Base-by-base conservation (phyloP, 2,113 vertebrate genomes). In the Channa argus region DNA sequence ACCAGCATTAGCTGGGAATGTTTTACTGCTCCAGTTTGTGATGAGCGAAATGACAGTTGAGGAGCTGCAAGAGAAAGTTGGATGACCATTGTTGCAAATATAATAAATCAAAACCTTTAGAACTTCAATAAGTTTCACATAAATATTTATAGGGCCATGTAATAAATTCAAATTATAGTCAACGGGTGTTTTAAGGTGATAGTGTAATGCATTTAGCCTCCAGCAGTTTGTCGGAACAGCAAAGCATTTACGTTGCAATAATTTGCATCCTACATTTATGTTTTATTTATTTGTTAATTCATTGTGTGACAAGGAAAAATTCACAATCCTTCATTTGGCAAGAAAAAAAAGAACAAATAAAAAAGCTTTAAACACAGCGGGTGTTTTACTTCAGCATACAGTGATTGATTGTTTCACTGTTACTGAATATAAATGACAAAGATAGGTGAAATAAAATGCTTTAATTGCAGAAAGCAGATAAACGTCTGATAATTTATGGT, bases 331-430 rank as follows among this genome's bases (percentile, higher is more conserved):
- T 24, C 7, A 0, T 71, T 79, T 37, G 33, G 43, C 63, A 53
- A 36, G 12, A 53, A 24, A 49, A 0, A 37, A 5, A 34, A 4
- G 2, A 15, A 55, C 8, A 14, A 59, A 49, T 2, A 38, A 5
- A 43, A 54, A 13, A 3, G 8, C 47, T 53, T 63, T 69, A 14
- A 60, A 44, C 2, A 2, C 58, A 69, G 45, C 12, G 3, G 46
- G 14, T 73, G 68, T 63, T 67, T 77, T 6, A 54, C 63, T 74
- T 43, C 54, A 66, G 45, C 14, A 44, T 36, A 45, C 43, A 52
- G 36, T 59, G 68, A 83, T 74, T 66, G 77, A 84, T 72, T 71
- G 58, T 34, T 64, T 68, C 7, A 9, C 43, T 72, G 15, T 75
- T 11, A 53, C n/a, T 52, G 63, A 69, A 77, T 49, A 58, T 79